Evolutionary conservation across 2,797 vertebrate genomes (phyloP).

Genomic region (Apodemus agrarius): DNA sequence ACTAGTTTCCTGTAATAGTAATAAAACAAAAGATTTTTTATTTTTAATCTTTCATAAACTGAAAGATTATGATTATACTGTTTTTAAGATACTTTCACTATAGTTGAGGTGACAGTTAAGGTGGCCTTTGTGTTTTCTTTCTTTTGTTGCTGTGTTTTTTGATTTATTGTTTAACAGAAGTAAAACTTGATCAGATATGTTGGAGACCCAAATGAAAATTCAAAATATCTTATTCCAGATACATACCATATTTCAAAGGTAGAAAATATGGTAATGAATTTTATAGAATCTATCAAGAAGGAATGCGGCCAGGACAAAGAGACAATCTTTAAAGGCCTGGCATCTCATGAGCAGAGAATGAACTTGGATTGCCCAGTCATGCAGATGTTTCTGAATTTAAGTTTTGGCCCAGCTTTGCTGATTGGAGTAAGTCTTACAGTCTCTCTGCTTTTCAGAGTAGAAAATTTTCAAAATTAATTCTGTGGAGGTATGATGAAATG

Average conservation of each 20-base stretch:
- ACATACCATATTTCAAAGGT: background rate
- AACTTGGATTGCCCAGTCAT: background rate
- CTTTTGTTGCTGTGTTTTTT: background rate
- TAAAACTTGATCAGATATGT: background rate
- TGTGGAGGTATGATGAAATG: background rate
- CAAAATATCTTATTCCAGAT: background rate
- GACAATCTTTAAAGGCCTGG: background rate
- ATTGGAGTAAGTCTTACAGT: background rate
- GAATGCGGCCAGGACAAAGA: background rate
- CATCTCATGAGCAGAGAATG: background rate
- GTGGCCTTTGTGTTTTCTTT: background rate
- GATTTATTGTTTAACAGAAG: background rate
- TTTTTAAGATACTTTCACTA: background rate
- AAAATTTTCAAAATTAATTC: background rate
- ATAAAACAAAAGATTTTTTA: background rate
- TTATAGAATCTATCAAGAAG: background rate
- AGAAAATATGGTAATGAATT: background rate
- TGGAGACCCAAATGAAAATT: background rate
- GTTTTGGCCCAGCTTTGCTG: background rate
- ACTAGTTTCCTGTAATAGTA: background rate
- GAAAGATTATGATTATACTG: background rate
- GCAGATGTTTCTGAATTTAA: background rate
- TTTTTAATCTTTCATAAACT: background rate
- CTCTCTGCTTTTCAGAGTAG: background rate
- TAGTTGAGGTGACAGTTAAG: background rate